Conservation (phyloP, 2,113 vertebrate species). For the Callipepla squamata region DNA sequence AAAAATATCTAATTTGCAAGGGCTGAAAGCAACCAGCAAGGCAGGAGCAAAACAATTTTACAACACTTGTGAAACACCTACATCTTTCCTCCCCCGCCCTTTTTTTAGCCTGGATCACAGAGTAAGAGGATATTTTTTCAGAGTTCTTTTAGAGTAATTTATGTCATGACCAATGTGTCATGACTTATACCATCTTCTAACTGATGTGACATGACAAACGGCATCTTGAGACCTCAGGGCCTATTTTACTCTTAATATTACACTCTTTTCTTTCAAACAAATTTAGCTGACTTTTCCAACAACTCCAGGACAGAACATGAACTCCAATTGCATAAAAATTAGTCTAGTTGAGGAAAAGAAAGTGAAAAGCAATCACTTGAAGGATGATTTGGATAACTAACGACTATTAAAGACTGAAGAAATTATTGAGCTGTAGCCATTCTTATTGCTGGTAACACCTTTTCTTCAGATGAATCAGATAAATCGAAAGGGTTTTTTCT, state of each 20-base stretch:
- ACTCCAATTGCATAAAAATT: not conserved
- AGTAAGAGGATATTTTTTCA: not conserved
- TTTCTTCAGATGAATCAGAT: not conserved
- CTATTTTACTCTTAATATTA: not conserved
- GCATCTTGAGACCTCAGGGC: not conserved
- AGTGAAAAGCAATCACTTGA: not conserved
- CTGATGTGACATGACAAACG: not conserved
- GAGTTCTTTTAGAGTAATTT: not conserved
- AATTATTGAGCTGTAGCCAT: not conserved
- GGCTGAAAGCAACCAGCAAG: not conserved
- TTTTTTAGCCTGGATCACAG: not conserved
- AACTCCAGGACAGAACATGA: not conserved
- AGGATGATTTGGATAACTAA: not conserved
- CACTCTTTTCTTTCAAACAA: not conserved
- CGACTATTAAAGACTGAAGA: not conserved
- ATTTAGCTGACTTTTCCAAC: slow-evolving; percentile 14
- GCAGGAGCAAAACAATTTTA: not conserved
- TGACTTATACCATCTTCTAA: not conserved
- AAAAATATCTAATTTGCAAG: not conserved
- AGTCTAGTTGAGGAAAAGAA: not conserved
- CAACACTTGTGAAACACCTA: not conserved
- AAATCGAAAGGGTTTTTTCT: not conserved
- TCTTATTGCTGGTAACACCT: not conserved
- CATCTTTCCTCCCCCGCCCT: not conserved
- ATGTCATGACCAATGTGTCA: not conserved